Percentiles rank a stretch among this genome's conserved stretches.
phyloP scores from a whole-genome alignment of 2,888 invertebrate species.

The Criorhina ranunculi region DNA sequence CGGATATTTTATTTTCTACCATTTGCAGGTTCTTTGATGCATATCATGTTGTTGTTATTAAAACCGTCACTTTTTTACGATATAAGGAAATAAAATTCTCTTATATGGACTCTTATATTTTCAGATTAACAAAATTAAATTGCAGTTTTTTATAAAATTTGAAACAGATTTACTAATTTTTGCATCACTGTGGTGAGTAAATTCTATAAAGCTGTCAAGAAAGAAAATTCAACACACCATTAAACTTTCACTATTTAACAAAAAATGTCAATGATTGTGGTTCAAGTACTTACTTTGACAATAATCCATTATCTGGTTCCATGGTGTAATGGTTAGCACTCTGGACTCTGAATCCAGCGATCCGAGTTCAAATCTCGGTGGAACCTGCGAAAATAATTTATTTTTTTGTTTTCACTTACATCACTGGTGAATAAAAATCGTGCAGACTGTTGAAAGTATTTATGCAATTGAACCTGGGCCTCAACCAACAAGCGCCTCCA shows the following conservation, averaged over 20 bases:
- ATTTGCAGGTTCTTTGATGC: background rate
- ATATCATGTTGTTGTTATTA: slow-evolving; percentile 1
- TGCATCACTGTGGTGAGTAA: too few species aligned
- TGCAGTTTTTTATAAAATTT: too few species aligned
- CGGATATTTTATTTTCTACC: background rate
- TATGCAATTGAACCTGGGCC: too few species aligned
- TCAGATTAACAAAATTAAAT: too few species aligned
- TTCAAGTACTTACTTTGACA: slow-evolving; percentile 13
- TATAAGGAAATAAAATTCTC: too few species aligned
- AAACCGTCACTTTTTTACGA: slow-evolving; percentile 3
- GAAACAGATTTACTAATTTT: too few species aligned
- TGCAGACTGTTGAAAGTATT: too few species aligned
- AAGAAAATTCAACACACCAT: background rate
- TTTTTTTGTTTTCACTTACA: background rate
- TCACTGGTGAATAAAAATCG: too few species aligned
- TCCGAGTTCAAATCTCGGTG: slow-evolving; percentile 80
- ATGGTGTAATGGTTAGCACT: slow-evolving; percentile 81
- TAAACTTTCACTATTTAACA: background rate
- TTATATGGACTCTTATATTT: too few species aligned
- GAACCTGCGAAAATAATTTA: slow-evolving; percentile 74
- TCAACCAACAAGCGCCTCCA: too few species aligned
- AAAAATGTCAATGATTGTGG: slow-evolving; percentile 45
- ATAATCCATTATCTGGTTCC: slow-evolving; percentile 71
- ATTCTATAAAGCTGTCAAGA: background rate
- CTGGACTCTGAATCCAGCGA: slow-evolving; percentile 80